A percentile compares a stretch with the other conserved stretches of the same genome.
Conservation (phyloP, 2,113 vertebrate species). For the Myiopsitta monachus region DNA sequence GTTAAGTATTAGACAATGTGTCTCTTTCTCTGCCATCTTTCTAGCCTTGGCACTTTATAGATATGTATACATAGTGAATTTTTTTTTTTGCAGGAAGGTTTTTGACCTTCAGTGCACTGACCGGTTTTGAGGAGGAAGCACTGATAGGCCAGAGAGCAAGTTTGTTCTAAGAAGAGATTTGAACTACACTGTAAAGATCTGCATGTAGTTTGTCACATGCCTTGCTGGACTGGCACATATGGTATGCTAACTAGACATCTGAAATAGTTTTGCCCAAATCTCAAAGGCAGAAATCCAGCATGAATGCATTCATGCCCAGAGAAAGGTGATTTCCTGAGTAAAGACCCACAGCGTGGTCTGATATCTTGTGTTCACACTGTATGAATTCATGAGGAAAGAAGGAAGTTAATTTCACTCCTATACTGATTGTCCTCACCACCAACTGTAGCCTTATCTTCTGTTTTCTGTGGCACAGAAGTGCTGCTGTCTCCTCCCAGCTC, state of each 20-base stretch:
- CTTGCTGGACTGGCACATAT: neutral
- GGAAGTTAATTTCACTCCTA: neutral
- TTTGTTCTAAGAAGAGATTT: neutral
- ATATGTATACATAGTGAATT: neutral
- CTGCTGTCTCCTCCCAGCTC: neutral
- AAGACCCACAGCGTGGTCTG: neutral
- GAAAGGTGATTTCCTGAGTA: neutral
- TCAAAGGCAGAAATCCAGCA: neutral
- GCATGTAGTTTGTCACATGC: neutral
- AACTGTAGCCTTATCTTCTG: neutral
- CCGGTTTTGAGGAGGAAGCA: neutral
- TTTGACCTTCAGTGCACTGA: neutral
- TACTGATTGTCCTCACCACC: neutral
- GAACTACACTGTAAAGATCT: neutral
- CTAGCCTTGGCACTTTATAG: neutral
- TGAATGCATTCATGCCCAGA: neutral
- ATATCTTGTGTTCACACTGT: neutral
- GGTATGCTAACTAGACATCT: neutral
- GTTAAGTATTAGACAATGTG: neutral
- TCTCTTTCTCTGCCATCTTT: neutral
- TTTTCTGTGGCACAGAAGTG: neutral
- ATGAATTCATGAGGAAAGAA: neutral
- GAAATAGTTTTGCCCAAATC: neutral
- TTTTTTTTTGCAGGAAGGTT: neutral
- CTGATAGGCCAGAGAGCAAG: neutral